Base-by-base conservation (phyloP, 2,113 vertebrate genomes). In the Cyanistes caeruleus region DNA sequence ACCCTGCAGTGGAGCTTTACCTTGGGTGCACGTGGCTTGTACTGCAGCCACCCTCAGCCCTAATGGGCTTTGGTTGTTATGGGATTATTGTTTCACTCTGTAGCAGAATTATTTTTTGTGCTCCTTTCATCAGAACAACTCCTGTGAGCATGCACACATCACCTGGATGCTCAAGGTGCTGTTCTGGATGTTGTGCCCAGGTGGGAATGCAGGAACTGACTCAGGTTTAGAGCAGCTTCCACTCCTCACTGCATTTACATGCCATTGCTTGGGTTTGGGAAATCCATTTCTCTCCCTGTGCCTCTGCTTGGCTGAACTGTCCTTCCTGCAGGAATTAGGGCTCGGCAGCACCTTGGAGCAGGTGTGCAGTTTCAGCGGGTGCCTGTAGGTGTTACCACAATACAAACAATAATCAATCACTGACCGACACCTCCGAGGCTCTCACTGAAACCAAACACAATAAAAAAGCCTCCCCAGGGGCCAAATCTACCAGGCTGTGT, bases 341-440 rank as follows among this genome's bases (percentile, higher is more conserved):
- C 72, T 69, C n/a, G 20, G 65, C 93, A 55, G 78, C 69, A 95
- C 93, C 91, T 89, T 51, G 4, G 39, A 73, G 28, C 49, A 72
- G 89, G 53, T 96, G 94, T 96, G 95, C 95, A 96, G 84, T 97
- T 97, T 93, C 95, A 65, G 84, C 93, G 10, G 94, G 75, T 93
- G 94, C 94, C 96, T 97, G 93, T 96, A 97, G 96, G 95, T 96
- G 96, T 81, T 96, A 96, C 96, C 93, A 95, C 89, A 97, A 96
- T 96, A 95, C 96, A 97, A 95, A 97, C 95, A 96, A 96, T 96
- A 93, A 96, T 97, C 94, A 97, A 97, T 96, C 95, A 96, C 91
- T 76, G 93, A 52, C 75, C 84, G 77, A 85, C 94, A 96, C 93
- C 94, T 95, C 72, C 33, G 16, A 90, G 89, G 67, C 84, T 84